Evolutionary conservation across 2,888 invertebrate genomes (phyloP).

Genomic region (Oscheius sp.): DNA sequence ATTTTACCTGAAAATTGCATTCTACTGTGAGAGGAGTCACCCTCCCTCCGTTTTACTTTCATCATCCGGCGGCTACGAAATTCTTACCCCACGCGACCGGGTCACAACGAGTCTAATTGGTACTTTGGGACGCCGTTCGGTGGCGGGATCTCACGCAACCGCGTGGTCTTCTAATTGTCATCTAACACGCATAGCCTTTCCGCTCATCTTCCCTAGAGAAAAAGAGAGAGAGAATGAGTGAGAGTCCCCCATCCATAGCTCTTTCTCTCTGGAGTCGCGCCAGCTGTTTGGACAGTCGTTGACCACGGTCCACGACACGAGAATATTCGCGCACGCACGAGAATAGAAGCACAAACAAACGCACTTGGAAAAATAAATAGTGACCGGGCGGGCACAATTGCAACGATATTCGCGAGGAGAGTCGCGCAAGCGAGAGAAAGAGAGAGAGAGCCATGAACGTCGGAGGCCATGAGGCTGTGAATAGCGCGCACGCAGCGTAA

Average conservation of each 20-base stretch:
- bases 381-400: constrained; percentile 29
- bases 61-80: background rate
- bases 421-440: background rate
- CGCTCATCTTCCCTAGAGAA: no score
- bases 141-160: constrained; percentile 26
- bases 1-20: constrained; percentile 61
- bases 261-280: background rate
- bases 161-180: constrained; percentile 32
- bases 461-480: constrained; percentile 4
- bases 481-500: constrained; percentile 24
- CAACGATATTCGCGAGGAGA: constrained; percentile 30
- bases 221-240: no score
- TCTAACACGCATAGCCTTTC: constrained; percentile 20
- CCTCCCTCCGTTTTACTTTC: background rate
- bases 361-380: constrained; percentile 33
- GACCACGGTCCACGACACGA: constrained; percentile 34
- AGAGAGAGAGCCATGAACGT: background rate
- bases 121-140: constrained; percentile 24
- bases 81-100: constrained; percentile 6
- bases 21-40: background rate
- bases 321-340: constrained; percentile 37
- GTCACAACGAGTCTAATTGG: constrained; percentile 26
- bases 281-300: constrained; percentile 35
- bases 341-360: constrained; percentile 34
- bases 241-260: background rate